Evolutionary conservation across 1,140 invertebrate species (phyloP).

Genomic region (Macrobrachium nipponense): DNA sequence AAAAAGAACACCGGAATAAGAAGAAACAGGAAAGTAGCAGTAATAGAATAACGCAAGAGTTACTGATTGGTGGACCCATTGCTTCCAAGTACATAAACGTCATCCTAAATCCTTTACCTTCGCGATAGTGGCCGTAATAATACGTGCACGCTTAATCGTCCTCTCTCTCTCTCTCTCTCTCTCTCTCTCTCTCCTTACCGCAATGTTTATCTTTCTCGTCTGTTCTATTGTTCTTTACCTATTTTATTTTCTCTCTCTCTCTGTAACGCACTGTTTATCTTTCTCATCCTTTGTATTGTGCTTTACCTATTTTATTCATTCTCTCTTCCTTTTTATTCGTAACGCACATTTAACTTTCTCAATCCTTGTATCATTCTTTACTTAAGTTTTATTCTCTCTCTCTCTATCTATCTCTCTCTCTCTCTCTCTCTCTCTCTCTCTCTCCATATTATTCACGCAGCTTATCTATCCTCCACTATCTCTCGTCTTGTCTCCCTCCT

Average conservation of each 20-base stretch:
- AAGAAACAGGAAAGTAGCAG: neutral
- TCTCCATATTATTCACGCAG: neutral
- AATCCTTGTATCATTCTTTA: neutral
- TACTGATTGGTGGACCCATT: too few species aligned
- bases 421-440: neutral
- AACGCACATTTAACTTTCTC: neutral
- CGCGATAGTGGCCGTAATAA: too few species aligned
- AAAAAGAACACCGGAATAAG: neutral
- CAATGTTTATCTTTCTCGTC: conserved; percentile 7
- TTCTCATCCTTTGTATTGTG: neutral
- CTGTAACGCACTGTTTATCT: neutral
- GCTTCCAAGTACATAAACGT: too few species aligned
- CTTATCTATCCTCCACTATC: conserved; percentile 7
- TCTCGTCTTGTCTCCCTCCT: neutral
- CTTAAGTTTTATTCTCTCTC: too few species aligned
- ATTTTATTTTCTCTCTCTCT: conserved; percentile 14
- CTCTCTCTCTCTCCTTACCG: too few species aligned
- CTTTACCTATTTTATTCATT: conserved; percentile 8
- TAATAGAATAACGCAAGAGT: neutral
- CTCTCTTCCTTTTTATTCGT: neutral
- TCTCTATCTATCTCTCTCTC: too few species aligned
- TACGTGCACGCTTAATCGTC: neutral
- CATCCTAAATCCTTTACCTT: too few species aligned
- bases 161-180: conserved; percentile 18
- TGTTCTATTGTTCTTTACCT: too few species aligned